Evolutionary conservation across 2,797 vertebrate species (phyloP), one percentile per base, ranked within the genome.

Genomic region (Myotis myotis): DNA sequence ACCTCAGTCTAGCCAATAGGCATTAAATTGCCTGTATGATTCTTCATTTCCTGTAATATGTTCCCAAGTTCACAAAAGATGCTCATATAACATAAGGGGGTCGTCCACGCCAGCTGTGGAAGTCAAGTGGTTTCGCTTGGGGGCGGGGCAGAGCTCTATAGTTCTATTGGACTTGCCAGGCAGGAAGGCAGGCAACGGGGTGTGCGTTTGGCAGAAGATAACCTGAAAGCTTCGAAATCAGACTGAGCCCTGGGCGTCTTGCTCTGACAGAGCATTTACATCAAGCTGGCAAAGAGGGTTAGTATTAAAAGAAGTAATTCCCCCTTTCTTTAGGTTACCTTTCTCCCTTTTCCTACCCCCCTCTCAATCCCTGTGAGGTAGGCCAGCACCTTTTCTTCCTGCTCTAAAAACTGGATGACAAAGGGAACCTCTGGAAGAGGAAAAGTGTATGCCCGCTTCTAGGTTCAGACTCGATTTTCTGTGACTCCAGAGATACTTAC

Each of bases 301-400:
- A 88, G 74, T 92, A 97, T 86, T 51, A 49, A 94, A 97, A 92
- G 38, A 19, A 85, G 30, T 44, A 93, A 23, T 0, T 74, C 19
- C 68, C 86, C 33, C 44, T 12, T 93, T 91, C 86, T 55, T 84
- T 68, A 44, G 30, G 49, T 71, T 80, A 72, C 70, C 76, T 87
- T 83, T 91, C 74, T 79, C 49, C 30, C 0, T 41, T 96, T 36
- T 2, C 81, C 88, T 88, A 78, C 71, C 28, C 13, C 8, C 36
- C 38, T 6, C 30, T 47, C 44, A 41, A 60, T 4, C 53, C 25
- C 57, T 16, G 0, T 71, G 11, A 38, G 62, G 23, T 8, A 12
- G 20, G n/a, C 89, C 95, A 94, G 81, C 8, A 92, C n/a, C 30
- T 33, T 84, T 88, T 60, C 16, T n/a, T 36, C 33, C 72, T 75